Evolutionary conservation across 1,140 invertebrate species (phyloP).

Genomic region (Elymnias hypermnestra): DNA sequence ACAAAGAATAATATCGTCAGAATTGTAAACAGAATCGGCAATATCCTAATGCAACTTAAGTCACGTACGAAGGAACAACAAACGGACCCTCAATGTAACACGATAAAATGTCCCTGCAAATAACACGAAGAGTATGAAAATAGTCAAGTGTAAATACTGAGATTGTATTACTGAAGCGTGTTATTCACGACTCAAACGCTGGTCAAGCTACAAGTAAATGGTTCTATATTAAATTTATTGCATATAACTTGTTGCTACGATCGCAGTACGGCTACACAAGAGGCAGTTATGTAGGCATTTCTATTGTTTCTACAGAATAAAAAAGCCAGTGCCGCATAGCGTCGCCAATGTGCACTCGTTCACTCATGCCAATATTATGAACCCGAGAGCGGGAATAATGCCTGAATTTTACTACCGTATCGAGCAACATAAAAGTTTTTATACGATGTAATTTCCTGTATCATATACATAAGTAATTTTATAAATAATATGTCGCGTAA

Average conservation of each 20-base stretch:
- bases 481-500: no score
- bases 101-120: constrained; percentile 38
- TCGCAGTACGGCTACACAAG: constrained; percentile 51
- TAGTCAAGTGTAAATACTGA: constrained; percentile 42
- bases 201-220: constrained; percentile 56
- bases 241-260: constrained; percentile 61
- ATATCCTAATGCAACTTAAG: constrained; percentile 7
- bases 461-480: no score
- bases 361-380: constrained; percentile 28
- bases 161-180: constrained; percentile 39
- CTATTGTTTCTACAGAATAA: constrained; percentile 69
- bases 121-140: constrained; percentile 44
- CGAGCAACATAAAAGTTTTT: constrained; percentile 11
- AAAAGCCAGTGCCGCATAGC: constrained; percentile 39
- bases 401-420: constrained; percentile 27
- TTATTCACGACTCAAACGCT: constrained; percentile 31
- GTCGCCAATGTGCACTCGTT: not conserved
- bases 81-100: constrained; percentile 28
- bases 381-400: constrained; percentile 19
- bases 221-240: constrained; percentile 68
- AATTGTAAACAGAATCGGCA: constrained; percentile 25
- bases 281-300: constrained; percentile 42
- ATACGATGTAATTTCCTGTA: constrained; percentile 6
- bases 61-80: constrained; percentile 15
- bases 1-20: constrained; percentile 7